Evolutionary conservation across 2,888 invertebrate genomes (phyloP).

Genomic region (Litoditis marina): DNA sequence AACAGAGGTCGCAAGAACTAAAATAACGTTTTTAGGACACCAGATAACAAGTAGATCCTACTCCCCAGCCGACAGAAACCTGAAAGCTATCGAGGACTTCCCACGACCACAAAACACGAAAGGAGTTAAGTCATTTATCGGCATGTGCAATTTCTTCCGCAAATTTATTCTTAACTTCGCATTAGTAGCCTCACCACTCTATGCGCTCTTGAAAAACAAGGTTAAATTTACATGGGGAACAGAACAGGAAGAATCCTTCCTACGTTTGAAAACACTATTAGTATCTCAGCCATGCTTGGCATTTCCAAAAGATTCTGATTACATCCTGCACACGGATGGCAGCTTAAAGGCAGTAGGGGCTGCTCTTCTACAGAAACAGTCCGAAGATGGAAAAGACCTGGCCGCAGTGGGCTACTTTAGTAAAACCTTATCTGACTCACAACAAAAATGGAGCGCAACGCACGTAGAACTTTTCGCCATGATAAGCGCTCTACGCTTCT

Average conservation of each 20-base stretch:
- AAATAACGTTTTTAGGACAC: constrained; percentile 1
- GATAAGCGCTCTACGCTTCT: background rate
- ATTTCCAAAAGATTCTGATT: constrained; percentile 19
- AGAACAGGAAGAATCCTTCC: constrained; percentile 10
- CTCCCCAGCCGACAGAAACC: constrained; percentile 17
- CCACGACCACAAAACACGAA: constrained; percentile 24
- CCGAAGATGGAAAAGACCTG: constrained; percentile 13
- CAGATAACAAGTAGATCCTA: background rate
- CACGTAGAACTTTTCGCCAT: constrained; percentile 36
- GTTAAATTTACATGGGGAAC: constrained; percentile 11
- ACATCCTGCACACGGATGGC: constrained; percentile 44
- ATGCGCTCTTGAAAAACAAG: constrained; percentile 3
- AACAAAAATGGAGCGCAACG: constrained; percentile 39
- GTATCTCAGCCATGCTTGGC: constrained; percentile 10
- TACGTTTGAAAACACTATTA: background rate
- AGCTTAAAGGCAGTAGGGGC: constrained; percentile 46
- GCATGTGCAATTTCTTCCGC: constrained; percentile 27
- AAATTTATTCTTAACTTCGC: constrained; percentile 18
- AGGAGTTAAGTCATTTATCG: constrained; percentile 33
- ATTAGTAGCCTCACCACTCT: constrained; percentile 12
- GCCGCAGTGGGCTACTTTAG: constrained; percentile 46
- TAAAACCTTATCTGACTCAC: constrained; percentile 27
- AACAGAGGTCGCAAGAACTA: constrained; percentile 11
- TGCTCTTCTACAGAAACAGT: constrained; percentile 32
- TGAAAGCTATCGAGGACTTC: constrained; percentile 19